These are phyloP conservation scores for Protula sp. DNA, from an alignment of 2,888 invertebrate genomes.

Conservation along the genomic window DNA sequence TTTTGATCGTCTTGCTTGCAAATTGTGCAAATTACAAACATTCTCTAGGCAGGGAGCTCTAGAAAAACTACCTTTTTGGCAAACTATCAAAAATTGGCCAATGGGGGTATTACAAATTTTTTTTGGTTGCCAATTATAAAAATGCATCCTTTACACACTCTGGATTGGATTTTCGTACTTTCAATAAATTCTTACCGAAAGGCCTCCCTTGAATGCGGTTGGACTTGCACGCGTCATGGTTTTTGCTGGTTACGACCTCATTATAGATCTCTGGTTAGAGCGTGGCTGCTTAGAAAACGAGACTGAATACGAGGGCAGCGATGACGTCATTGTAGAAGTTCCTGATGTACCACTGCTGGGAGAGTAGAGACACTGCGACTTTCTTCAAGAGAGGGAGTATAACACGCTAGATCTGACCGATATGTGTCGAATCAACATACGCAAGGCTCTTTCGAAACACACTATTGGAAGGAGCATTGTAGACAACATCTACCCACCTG, in stretches of 20 bases:
- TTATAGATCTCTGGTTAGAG: conserved; percentile 20
- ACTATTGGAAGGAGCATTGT: conserved; percentile 17
- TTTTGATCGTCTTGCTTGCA: no score
- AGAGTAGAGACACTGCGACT: conserved; percentile 19
- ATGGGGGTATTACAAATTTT: no score
- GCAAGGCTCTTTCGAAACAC: conserved; percentile 8
- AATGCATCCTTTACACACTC: no score
- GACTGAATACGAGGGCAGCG: neutral
- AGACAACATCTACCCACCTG: conserved; percentile 6
- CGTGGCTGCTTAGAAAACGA: neutral
- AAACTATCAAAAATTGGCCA: no score
- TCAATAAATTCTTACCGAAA: no score
- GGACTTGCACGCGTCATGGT: conserved; percentile 20
- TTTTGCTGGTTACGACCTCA: conserved; percentile 21
- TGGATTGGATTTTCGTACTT: no score
- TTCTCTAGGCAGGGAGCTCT: no score
- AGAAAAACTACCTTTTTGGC: no score
- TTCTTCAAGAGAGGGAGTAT: conserved; percentile 15
- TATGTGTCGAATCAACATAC: conserved; percentile 15
- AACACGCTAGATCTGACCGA: conserved; percentile 15
- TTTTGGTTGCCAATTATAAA: no score
- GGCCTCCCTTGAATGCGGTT: no score
- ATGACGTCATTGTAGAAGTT: neutral
- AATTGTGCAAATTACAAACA: no score
- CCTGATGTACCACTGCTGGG: conserved; percentile 17